A percentile compares a stretch with the other conserved stretches of the same genome.
phyloP scores from a whole-genome alignment of 2,113 vertebrate genomes.

The Zosterops lateralis region DNA sequence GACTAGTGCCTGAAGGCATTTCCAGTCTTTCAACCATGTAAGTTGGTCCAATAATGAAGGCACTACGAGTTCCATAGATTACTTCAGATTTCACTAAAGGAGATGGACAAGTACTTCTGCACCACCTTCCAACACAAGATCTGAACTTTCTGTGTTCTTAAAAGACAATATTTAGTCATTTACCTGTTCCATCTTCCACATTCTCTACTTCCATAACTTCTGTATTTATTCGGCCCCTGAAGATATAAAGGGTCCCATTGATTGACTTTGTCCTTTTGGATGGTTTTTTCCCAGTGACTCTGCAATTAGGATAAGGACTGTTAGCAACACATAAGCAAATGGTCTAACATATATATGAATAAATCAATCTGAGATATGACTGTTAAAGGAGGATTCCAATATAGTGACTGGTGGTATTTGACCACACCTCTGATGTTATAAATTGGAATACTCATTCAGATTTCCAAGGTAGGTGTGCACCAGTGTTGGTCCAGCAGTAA shows the following conservation, averaged over 20 bases:
- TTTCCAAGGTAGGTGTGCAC: background rate
- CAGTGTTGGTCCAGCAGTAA: background rate
- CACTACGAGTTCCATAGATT: background rate
- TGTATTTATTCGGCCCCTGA: constrained; percentile 96
- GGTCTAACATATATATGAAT: background rate
- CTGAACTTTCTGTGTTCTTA: background rate
- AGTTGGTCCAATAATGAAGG: background rate
- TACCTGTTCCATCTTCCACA: constrained; percentile 98
- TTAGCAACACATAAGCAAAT: background rate
- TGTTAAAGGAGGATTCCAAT: background rate
- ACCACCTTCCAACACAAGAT: background rate
- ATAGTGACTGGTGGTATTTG: background rate
- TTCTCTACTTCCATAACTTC: constrained; percentile 99
- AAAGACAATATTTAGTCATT: background rate
- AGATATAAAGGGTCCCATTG: constrained; percentile 93
- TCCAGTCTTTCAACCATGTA: background rate
- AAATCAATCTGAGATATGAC: background rate
- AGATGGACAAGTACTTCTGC: background rate
- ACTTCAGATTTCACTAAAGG: background rate
- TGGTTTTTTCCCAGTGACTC: constrained; percentile 94
- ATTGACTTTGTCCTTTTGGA: constrained; percentile 96
- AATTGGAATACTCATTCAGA: background rate
- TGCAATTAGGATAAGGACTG: constrained; percentile 60
- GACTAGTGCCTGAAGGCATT: background rate
- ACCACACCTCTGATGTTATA: background rate